Evolutionary conservation across 2,113 vertebrate genomes (phyloP), one percentile per base, ranked within the genome.

Genomic region (Typhlomys cinereus): DNA sequence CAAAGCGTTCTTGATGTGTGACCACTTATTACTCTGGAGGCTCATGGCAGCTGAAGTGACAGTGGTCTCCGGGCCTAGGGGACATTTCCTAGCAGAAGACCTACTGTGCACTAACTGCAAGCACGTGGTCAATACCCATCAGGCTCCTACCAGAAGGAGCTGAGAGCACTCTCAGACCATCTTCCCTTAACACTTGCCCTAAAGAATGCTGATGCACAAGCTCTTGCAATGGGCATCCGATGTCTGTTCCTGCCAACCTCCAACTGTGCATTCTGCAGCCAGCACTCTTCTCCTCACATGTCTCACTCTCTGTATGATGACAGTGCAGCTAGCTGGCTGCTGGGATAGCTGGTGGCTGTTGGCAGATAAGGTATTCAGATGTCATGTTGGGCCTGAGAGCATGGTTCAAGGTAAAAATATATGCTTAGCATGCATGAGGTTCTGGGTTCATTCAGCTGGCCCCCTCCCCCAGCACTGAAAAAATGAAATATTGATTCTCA

Each of bases 61-160:
- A 86, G 12, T 36, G 25, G 18, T 66, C 57, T 29, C n/a, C 52
- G 50, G 59, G 66, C 61, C 54, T 59, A 46, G 20, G 59, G 21
- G 17, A 50, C 6, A 3, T 88, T 92, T 41, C 21, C 57, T 23
- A 36, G 23, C 13, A 9, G 4, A n/a, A n/a, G 48, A 41, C 54
- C 64, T 31, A 2, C n/a, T 25, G n/a, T 17, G 62, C 79, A 23
- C 48, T 85, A 5, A 3, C 44, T 4, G 25, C 17, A 7, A 36
- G 52, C 2, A 3, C 20, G 0, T 6, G 46, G 12, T 5, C 6
- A 46, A n/a, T 18, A 4, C 48, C 46, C 2, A 34, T 8, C 52
- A 11, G 52, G 52, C 1, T 81, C 11, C 17, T 31, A 5, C 41
- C 52, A 54, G 10, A 29, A 92, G 70, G 46, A 85, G 36, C 36